A percentile compares a stretch with the other conserved stretches of the same genome.
Evolutionary conservation across 2,797 vertebrate genomes (phyloP).

Genomic region (Melanotaenia boesemani): DNA sequence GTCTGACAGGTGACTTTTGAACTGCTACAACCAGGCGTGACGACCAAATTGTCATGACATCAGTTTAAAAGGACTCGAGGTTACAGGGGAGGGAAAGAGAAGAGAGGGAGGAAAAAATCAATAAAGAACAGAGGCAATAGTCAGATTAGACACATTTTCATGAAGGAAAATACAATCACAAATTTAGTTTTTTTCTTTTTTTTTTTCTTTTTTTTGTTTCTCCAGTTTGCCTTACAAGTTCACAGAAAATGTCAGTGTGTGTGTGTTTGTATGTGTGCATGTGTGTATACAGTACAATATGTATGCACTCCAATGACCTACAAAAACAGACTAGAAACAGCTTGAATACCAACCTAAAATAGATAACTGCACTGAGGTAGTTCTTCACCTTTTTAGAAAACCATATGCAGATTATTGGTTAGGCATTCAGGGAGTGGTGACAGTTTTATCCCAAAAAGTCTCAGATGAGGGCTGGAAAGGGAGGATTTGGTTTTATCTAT

Average conservation of each 20-base stretch:
- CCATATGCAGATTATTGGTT: not conserved
- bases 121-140: not conserved
- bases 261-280: not conserved
- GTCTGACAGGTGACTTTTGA: not conserved
- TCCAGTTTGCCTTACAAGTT: conserved; percentile 15
- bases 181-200: not conserved
- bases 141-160: conserved; percentile 23
- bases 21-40: not conserved
- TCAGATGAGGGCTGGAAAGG: not conserved
- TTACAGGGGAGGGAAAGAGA: not conserved
- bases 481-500: not conserved
- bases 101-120: not conserved
- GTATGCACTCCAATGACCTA: conserved; percentile 6
- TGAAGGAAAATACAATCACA: conserved; percentile 48
- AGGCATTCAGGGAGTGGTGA: not conserved
- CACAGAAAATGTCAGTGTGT: not conserved
- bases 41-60: conserved; percentile 10
- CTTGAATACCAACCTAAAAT: conserved; percentile 19
- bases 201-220: conserved; percentile 2
- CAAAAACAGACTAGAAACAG: conserved; percentile 17
- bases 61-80: conserved; percentile 3
- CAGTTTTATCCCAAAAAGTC: not conserved
- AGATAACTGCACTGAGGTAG: conserved; percentile 17
- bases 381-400: conserved; percentile 6
- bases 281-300: not conserved